Conservation (phyloP, 2,113 vertebrate species). For the Ageneiosus marmoratus region DNA sequence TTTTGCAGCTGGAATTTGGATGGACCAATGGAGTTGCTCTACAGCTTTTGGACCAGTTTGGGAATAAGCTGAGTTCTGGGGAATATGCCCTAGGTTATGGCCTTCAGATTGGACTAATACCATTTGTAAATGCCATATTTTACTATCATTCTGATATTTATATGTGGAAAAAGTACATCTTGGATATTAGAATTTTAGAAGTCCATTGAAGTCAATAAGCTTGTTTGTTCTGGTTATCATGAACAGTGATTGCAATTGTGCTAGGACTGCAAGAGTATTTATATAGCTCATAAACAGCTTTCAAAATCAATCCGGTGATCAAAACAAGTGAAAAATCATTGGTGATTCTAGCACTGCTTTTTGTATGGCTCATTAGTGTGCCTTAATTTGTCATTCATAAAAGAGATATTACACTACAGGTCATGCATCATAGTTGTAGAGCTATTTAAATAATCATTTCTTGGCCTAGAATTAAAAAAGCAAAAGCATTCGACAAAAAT, state of each 20-base stretch:
- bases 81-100: constrained; percentile 21
- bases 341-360: background rate
- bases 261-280: background rate
- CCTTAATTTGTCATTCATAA: background rate
- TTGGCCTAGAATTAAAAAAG: background rate
- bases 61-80: constrained; percentile 63
- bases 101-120: constrained; percentile 51
- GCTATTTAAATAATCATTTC: background rate
- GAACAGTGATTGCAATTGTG: background rate
- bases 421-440: background rate
- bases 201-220: background rate
- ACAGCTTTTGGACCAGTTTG: constrained; percentile 75
- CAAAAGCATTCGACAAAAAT: background rate
- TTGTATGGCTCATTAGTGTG: background rate
- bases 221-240: background rate
- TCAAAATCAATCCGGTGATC: background rate
- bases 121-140: constrained; percentile 22
- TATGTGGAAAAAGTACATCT: background rate
- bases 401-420: too few relatives aligned
- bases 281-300: background rate
- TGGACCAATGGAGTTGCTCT: constrained; percentile 81
- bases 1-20: constrained; percentile 78
- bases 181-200: background rate
- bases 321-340: background rate
- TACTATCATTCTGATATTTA: background rate